phyloP scores from a whole-genome alignment of 2,113 vertebrate species.

The Chaenogobius annularis region DNA sequence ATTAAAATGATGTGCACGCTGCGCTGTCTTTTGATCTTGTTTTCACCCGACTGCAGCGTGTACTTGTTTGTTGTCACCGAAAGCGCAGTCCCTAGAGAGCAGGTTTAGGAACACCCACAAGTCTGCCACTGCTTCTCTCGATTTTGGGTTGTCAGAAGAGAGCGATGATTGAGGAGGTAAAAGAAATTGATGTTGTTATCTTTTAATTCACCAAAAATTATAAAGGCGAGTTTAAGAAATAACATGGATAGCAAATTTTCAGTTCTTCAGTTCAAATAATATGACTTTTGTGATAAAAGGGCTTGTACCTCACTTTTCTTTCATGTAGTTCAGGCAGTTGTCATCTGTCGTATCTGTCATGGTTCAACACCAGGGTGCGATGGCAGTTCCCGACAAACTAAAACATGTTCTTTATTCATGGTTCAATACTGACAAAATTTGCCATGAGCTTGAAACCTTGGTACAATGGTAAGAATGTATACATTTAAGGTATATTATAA shows the following conservation, averaged over 20 bases:
- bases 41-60: neutral
- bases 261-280: neutral
- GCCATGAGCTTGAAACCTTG: too few species aligned
- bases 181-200: neutral
- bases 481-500: too few species aligned
- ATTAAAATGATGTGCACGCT: neutral
- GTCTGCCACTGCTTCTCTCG: neutral
- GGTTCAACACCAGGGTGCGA: too few species aligned
- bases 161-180: neutral
- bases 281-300: too few species aligned
- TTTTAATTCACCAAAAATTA: neutral
- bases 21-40: slow-evolving; percentile 6
- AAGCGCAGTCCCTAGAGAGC: neutral
- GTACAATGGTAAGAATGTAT: too few species aligned
- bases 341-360: too few species aligned
- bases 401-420: too few species aligned
- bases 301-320: too few species aligned
- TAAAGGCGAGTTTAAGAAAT: neutral
- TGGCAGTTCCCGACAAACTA: too few species aligned
- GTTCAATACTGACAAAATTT: too few species aligned
- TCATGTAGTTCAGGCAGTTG: too few species aligned
- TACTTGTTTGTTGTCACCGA: slow-evolving; percentile 10
- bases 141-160: neutral
- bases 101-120: slow-evolving; percentile 7
- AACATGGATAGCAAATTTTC: neutral